Evolutionary conservation across 2,113 vertebrate genomes (phyloP).

Genomic region (Podiceps cristatus): DNA sequence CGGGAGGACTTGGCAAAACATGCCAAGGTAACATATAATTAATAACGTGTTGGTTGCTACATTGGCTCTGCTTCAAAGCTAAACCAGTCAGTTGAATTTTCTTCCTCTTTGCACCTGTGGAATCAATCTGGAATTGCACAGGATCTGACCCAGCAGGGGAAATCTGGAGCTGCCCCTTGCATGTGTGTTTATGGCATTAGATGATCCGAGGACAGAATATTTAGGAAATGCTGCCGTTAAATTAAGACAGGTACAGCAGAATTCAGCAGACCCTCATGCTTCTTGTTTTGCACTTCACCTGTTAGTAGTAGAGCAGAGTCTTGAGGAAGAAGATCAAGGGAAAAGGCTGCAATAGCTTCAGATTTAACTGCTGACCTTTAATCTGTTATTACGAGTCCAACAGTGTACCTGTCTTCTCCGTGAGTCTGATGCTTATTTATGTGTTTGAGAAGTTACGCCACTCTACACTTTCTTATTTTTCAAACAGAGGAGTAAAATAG

Average conservation of each 20-base stretch:
- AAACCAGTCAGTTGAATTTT: not conserved
- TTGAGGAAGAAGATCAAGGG: constrained; percentile 36
- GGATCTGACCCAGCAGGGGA: not conserved
- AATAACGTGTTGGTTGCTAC: not conserved
- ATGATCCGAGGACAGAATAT: not conserved
- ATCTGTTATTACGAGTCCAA: constrained; percentile 8
- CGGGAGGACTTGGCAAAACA: constrained; percentile 6
- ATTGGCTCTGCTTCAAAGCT: not conserved
- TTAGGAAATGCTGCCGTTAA: not conserved
- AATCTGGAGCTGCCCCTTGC: constrained; percentile 8
- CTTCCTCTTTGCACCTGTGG: not conserved
- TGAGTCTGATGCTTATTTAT: constrained; percentile 75
- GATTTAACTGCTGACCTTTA: constrained; percentile 43
- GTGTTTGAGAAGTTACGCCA: constrained; percentile 80
- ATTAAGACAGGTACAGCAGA: not conserved
- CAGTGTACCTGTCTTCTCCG: constrained; percentile 62
- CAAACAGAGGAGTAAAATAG: constrained; percentile 76
- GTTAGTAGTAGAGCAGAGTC: not conserved
- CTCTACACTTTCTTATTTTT: constrained; percentile 80
- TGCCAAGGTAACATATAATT: constrained; percentile 6
- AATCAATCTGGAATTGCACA: not conserved
- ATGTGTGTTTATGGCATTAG: not conserved
- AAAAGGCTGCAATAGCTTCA: constrained; percentile 13
- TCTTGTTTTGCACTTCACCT: not conserved
- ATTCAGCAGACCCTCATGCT: not conserved